A percentile compares a stretch with the other conserved stretches of the same genome.
Conservation (phyloP, 2,888 invertebrate species). For the Cephus sareptanus region DNA sequence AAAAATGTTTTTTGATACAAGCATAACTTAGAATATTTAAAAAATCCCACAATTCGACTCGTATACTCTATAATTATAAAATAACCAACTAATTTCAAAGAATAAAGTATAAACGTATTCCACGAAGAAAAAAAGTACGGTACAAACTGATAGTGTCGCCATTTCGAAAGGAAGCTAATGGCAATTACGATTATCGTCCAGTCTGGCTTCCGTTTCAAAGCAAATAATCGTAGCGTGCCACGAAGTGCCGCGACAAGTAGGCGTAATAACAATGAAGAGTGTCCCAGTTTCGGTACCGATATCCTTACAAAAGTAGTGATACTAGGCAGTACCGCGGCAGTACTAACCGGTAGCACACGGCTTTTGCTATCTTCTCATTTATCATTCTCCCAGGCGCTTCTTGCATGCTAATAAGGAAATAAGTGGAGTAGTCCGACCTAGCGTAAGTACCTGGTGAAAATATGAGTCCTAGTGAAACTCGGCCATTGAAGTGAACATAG, state of each 20-base stretch:
- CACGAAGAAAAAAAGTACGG: neutral
- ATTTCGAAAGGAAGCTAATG: neutral
- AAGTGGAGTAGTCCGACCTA: constrained; percentile 20
- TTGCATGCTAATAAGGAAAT: constrained; percentile 33
- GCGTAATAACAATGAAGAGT: neutral
- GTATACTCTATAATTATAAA: neutral
- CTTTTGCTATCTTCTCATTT: constrained; percentile 28
- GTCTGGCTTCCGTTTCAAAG: neutral
- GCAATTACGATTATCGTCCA: neutral
- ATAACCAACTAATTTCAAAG: neutral
- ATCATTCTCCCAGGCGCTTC: constrained; percentile 30
- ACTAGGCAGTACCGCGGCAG: neutral
- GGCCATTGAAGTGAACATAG: neutral
- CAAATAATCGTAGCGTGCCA: neutral
- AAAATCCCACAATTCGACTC: neutral
- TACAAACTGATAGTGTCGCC: neutral
- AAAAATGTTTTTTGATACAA: too few relatives aligned
- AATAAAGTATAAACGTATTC: neutral
- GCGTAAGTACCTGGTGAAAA: neutral
- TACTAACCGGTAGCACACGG: constrained; percentile 1
- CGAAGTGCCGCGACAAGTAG: neutral
- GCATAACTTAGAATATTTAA: neutral
- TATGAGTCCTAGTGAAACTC: constrained; percentile 5
- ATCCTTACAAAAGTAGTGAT: constrained; percentile 5
- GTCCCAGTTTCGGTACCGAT: constrained; percentile 5